A percentile compares a stretch with the other conserved stretches of the same genome.
Conservation (phyloP, 2,888 invertebrate species). For the Leptinotarsa juncta region DNA sequence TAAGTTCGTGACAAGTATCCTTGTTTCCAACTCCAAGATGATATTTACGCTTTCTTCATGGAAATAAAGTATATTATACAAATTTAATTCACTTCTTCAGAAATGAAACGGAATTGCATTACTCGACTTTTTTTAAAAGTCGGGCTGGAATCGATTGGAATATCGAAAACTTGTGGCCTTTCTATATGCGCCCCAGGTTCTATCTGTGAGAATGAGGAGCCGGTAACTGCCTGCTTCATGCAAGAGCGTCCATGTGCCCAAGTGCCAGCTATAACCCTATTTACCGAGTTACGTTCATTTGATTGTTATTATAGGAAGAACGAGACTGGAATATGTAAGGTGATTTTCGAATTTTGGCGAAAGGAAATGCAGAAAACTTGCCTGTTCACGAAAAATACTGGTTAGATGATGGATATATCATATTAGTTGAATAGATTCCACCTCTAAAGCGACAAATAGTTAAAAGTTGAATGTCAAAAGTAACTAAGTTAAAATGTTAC, state of each 20-base stretch:
- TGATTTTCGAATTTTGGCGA: background rate
- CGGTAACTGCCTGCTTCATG: slow-evolving; percentile 51
- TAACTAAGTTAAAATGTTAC: too few species aligned
- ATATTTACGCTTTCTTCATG: slow-evolving; percentile 14
- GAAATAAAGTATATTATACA: slow-evolving; percentile 20
- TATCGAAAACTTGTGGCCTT: slow-evolving; percentile 21
- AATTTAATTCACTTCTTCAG: slow-evolving; percentile 11
- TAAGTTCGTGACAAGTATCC: slow-evolving; percentile 22
- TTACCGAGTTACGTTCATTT: slow-evolving; percentile 57
- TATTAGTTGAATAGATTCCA: too few species aligned
- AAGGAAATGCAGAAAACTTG: background rate
- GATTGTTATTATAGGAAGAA: slow-evolving; percentile 54
- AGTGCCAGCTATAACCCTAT: slow-evolving; percentile 51
- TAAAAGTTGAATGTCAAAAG: too few species aligned
- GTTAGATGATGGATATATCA: too few species aligned
- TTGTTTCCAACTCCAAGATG: slow-evolving; percentile 13
- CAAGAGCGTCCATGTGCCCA: slow-evolving; percentile 49
- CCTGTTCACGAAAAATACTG: background rate
- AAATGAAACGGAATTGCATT: slow-evolving; percentile 12
- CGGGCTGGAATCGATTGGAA: background rate
- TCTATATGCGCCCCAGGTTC: slow-evolving; percentile 23
- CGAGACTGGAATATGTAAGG: slow-evolving; percentile 49
- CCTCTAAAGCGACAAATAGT: too few species aligned
- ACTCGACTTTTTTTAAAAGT: slow-evolving; percentile 14
- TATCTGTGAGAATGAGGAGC: slow-evolving; percentile 44